phyloP scores from a whole-genome alignment of 1,140 invertebrate species.

The Diorhabda sublineata region DNA sequence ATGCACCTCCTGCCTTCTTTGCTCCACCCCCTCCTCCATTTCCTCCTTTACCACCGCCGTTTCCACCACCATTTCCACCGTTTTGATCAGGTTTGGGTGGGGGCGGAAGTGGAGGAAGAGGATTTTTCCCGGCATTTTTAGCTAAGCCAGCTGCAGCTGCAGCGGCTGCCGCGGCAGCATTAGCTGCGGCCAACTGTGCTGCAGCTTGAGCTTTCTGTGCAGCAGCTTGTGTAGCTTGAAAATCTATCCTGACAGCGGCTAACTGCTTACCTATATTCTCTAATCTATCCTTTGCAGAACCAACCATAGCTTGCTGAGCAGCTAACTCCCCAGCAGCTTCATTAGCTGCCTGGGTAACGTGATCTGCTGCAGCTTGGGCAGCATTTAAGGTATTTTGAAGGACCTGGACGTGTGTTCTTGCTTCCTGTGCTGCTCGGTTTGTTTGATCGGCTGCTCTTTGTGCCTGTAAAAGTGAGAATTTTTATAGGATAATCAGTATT shows the following conservation, averaged over 20 bases:
- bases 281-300: constrained; percentile 58
- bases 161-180: constrained; percentile 53
- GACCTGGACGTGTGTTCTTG: constrained; percentile 59
- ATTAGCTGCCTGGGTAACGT: constrained; percentile 60
- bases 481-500: no score
- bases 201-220: constrained; percentile 58
- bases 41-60: constrained; percentile 17
- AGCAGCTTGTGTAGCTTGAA: constrained; percentile 61
- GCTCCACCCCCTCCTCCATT: constrained; percentile 18
- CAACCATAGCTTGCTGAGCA: constrained; percentile 67
- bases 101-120: constrained; percentile 26
- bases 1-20: constrained; percentile 22
- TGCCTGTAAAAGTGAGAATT: constrained; percentile 47
- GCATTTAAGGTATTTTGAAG: constrained; percentile 59
- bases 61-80: constrained; percentile 7
- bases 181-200: constrained; percentile 52
- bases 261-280: constrained; percentile 59
- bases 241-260: constrained; percentile 60
- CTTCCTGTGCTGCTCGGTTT: constrained; percentile 60
- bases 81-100: constrained; percentile 18
- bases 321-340: constrained; percentile 64
- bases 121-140: constrained; percentile 30
- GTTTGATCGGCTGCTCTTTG: constrained; percentile 61
- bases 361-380: constrained; percentile 62
- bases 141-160: constrained; percentile 48